These are phyloP conservation scores for Drosophila crucigera DNA, from an alignment of 2,888 invertebrate genomes.

Conservation along the genomic window DNA sequence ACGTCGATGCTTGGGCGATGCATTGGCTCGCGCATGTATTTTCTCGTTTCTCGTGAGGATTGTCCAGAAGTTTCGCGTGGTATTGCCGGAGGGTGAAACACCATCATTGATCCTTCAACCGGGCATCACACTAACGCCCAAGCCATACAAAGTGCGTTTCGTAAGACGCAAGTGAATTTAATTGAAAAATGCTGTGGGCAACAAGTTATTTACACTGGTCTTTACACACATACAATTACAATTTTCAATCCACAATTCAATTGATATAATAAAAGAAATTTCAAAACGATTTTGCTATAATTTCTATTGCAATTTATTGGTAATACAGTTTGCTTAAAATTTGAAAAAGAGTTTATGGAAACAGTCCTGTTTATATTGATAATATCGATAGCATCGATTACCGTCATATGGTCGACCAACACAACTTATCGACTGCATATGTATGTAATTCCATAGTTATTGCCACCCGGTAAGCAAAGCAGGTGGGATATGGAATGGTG, in stretches of 20 bases:
- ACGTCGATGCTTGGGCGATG: slow-evolving; percentile 89
- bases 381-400: neutral
- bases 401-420: neutral
- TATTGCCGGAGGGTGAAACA: slow-evolving; percentile 82
- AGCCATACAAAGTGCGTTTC: slow-evolving; percentile 86
- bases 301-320: neutral
- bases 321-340: neutral
- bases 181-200: neutral
- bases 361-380: neutral
- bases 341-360: neutral
- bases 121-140: slow-evolving; percentile 87
- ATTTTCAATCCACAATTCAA: slow-evolving; percentile 2
- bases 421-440: neutral
- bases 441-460: neutral
- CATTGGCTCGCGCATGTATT: slow-evolving; percentile 87
- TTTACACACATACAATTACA: neutral
- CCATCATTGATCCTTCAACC: slow-evolving; percentile 86
- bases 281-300: neutral
- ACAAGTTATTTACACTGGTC: slow-evolving; percentile 1
- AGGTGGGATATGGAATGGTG: neutral
- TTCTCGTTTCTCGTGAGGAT: slow-evolving; percentile 88
- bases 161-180: slow-evolving; percentile 49
- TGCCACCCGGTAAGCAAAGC: neutral
- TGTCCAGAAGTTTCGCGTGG: slow-evolving; percentile 87
- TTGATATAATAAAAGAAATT: slow-evolving; percentile 6